A percentile compares a stretch with the other conserved stretches of the same genome.
These are phyloP conservation scores for Malurus melanocephalus DNA, from an alignment of 2,113 vertebrate species.

Conservation along the genomic window DNA sequence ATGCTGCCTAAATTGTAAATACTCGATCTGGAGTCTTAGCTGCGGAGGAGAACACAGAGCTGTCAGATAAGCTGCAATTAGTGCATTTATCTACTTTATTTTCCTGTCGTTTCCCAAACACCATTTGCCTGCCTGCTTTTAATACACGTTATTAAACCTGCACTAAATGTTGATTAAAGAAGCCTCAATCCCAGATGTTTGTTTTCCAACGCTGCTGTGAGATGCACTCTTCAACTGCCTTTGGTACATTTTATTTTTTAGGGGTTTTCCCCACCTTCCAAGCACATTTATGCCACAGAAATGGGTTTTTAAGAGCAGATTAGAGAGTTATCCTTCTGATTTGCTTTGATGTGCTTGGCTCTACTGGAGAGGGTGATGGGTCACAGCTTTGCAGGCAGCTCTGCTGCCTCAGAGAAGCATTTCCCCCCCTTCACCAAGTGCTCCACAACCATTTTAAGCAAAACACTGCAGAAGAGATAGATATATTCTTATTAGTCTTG, in stretches of 20 bases:
- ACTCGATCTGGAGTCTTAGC: not conserved
- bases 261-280: not conserved
- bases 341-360: not conserved
- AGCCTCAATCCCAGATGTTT: not conserved
- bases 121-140: constrained; percentile 14
- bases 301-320: not conserved
- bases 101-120: not conserved
- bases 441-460: not conserved
- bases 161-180: constrained; percentile 20
- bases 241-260: not conserved
- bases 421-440: not conserved
- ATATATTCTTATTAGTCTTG: constrained; percentile 6
- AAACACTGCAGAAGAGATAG: not conserved
- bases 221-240: not conserved
- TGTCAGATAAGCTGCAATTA: constrained; percentile 45
- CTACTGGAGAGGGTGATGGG: not conserved
- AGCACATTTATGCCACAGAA: not conserved
- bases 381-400: not conserved
- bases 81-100: constrained; percentile 42
- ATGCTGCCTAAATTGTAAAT: not conserved
- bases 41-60: not conserved
- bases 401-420: not conserved
- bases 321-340: not conserved
- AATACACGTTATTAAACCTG: not conserved
- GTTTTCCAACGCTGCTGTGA: not conserved